phyloP scores from a whole-genome alignment of 2,113 vertebrate genomes.

The Saguinus imperator region DNA sequence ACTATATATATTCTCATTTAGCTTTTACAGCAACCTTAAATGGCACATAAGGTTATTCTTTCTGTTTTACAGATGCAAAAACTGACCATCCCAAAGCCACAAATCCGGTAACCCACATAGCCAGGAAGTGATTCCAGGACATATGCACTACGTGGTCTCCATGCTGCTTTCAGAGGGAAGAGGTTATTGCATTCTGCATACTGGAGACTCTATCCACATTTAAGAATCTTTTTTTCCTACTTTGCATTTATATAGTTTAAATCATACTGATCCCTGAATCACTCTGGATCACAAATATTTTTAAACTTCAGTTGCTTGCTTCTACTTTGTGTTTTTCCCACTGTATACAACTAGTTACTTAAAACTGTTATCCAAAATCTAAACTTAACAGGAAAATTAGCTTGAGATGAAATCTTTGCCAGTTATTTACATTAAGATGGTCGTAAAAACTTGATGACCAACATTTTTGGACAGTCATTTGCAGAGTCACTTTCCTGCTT shows the following conservation, averaged over 20 bases:
- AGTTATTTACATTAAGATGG: neutral
- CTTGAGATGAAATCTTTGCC: slow-evolving; percentile 40
- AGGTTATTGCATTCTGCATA: neutral
- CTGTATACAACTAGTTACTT: neutral
- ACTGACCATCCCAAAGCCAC: neutral
- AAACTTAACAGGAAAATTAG: slow-evolving; percentile 54
- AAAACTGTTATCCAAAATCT: slow-evolving; percentile 42
- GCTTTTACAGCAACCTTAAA: neutral
- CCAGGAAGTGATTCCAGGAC: neutral
- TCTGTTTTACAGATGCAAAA: neutral
- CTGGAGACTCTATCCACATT: neutral
- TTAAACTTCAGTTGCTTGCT: slow-evolving; percentile 42
- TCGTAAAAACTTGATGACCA: slow-evolving; percentile 6
- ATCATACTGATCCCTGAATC: neutral
- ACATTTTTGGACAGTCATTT: slow-evolving; percentile 36
- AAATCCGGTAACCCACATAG: neutral
- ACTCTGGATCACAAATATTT: slow-evolving; percentile 20
- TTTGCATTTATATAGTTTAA: slow-evolving; percentile 21
- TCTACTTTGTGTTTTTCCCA: slow-evolving; percentile 42
- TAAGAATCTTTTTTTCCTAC: neutral
- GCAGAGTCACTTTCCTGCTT: neutral
- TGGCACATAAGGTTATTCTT: neutral
- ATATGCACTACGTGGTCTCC: accelerated
- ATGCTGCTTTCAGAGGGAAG: neutral
- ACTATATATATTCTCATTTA: neutral